Base-by-base conservation (phyloP, 1,140 invertebrate genomes). In the Eupeodes corollae region DNA sequence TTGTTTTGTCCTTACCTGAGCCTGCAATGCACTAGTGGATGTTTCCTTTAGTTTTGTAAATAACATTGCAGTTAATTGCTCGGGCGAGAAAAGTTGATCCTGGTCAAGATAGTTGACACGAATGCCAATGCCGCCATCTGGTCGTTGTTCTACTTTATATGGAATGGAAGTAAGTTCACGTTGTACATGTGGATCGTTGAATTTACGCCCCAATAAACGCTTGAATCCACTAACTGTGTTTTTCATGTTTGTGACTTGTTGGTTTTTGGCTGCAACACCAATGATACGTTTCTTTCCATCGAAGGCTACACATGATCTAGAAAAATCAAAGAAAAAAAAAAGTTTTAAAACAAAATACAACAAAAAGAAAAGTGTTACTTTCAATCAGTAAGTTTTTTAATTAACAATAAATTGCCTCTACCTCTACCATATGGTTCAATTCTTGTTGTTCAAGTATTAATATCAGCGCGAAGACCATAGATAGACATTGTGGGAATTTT, bases 201-300 rank as follows among this genome's bases (percentile, higher is more conserved):
- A 91, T 62, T 84, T 83, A 55, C 87, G 74, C 37, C 93, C 96
- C 53, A 99, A 69, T 21, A 98, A 71, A 59, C 89, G 78, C 73
- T 97, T 98, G 63, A 98, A 94, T 43, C 86, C 86, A 73, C 84
- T 84, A 44, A 98, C 79, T 47, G 96, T 98, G 67, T 97, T 99
- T 68, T 91, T 94, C 76, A 96, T 84, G 67, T 99, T 99, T 53
- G 91, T 97, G 12, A 96, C 84, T 71, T 88, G 83, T 67, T 98
- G 92, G 67, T 96, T 96, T 69, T 96, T 97, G 21, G 95, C 95
- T 38, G 91, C 89, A 15, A 94, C 91, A 34, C 96, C 96, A 59
- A 99, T 78, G 56, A 90, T 84, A 56, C 96, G 80, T 57, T 86
- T 92, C 61, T 89, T 92, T 34, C 82, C 82, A 61, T 86, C 89